Evolutionary conservation across 2,797 vertebrate species (phyloP), one percentile per base, ranked within the genome.

Genomic region (Trichosurus vulpecula): DNA sequence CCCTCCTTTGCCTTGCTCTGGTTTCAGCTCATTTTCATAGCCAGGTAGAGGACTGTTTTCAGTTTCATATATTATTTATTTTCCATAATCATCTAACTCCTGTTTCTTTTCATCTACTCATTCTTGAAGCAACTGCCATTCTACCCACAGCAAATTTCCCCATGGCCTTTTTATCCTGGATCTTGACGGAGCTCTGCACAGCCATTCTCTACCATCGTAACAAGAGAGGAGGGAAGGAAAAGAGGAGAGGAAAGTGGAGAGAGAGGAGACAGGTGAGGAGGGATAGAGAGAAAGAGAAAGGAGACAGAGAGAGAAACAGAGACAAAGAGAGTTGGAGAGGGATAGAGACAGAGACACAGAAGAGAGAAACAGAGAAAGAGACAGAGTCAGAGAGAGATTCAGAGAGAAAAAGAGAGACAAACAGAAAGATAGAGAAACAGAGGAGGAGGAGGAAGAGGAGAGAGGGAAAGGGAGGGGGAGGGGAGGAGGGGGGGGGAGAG

Each of bases 31-130:
- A 81, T 27, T 47, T 81, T 81, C n/a, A 41, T 13, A 74, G 9
- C 9, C 22, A 47, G 74, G 41, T 27, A 47, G 19, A 47, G 41
- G 19, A 41, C 35, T 41, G 22, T 41, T 41, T 74, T 41, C n/a
- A 74, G 66, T 97, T 97, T 98, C 13, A 90, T 16, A 35, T 35
- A 56, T 47, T 89, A 35, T 52, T 94, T 55, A 27, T 54, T 22
- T 90, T 54, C 55, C 41, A 74, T 81, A 35, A 54, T 55, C 16
- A 3, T 74, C 16, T 74, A 30, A 54, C 31, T 93, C 30, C 11
- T 87, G 16, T 41, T 6, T 94, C 30, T 92, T 74, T 14, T 55
- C 54, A 54, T 54, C 31, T 3, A 81, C 41, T 81, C 74, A 81
- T 74, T 74, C 66, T 74, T 41, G n/a, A 41, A 81, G 41, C 74